Conservation (phyloP, 2,113 vertebrate species). For the Hippolais icterina region DNA sequence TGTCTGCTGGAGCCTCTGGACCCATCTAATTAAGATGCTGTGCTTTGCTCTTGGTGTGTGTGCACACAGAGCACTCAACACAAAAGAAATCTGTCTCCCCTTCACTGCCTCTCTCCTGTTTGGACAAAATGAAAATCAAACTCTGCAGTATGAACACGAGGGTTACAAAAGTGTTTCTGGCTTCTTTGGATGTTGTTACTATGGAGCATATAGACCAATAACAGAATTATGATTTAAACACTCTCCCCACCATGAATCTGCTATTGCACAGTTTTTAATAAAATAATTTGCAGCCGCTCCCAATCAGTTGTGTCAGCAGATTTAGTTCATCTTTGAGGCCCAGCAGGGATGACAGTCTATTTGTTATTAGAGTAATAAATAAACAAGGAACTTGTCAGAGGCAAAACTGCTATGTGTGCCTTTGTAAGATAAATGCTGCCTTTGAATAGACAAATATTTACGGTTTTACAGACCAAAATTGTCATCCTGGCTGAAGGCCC, state of each 20-base stretch:
- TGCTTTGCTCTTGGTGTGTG: conserved; percentile 26
- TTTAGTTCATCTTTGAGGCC: conserved; percentile 68
- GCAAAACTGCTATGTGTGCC: conserved; percentile 72
- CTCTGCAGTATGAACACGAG: background rate
- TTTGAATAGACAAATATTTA: conserved; percentile 83
- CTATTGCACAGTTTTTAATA: conserved; percentile 55
- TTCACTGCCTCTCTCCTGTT: conserved; percentile 34
- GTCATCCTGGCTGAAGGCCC: conserved; percentile 72
- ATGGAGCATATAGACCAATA: background rate
- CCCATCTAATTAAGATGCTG: conserved; percentile 58
- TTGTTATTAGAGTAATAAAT: conserved; percentile 83
- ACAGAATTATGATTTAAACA: conserved; percentile 43
- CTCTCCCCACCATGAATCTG: conserved; percentile 11
- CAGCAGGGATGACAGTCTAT: conserved; percentile 77
- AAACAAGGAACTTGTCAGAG: conserved; percentile 80
- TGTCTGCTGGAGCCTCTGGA: conserved; percentile 35
- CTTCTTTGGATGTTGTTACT: background rate
- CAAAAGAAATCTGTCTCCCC: conserved; percentile 48
- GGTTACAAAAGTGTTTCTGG: background rate
- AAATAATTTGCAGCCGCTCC: conserved; percentile 65
- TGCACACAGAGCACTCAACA: conserved; percentile 29
- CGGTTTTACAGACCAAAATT: conserved; percentile 66
- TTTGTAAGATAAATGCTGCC: conserved; percentile 79
- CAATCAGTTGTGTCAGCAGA: conserved; percentile 71
- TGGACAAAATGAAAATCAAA: conserved; percentile 55